Evolutionary conservation across 2,797 vertebrate species (phyloP).

Genomic region (Tragopan temminckii): DNA sequence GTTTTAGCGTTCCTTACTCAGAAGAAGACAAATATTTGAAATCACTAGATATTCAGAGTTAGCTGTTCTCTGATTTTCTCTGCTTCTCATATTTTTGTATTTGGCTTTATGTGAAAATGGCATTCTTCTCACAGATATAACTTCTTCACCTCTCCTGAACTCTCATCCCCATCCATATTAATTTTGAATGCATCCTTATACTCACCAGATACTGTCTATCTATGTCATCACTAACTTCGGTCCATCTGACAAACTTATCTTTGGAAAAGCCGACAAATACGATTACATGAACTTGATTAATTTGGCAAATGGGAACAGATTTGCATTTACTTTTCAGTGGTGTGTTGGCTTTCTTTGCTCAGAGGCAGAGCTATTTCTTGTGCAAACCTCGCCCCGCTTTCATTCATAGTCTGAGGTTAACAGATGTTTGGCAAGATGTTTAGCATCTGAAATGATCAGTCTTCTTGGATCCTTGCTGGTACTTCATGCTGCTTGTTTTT

Average conservation of each 20-base stretch:
- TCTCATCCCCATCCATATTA: not conserved
- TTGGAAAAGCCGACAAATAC: not conserved
- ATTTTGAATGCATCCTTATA: not conserved
- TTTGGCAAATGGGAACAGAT: not conserved
- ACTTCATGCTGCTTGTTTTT: conserved; percentile 6
- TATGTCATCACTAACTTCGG: not conserved
- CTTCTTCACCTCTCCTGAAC: not conserved
- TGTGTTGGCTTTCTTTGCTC: not conserved
- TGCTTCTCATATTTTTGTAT: not conserved
- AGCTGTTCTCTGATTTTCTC: not conserved
- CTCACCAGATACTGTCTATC: not conserved
- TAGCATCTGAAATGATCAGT: conserved; percentile 26
- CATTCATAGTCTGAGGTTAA: not conserved
- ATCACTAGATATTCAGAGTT: not conserved
- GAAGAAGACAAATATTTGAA: not conserved
- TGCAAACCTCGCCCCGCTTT: conserved; percentile 5
- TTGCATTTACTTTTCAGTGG: not conserved
- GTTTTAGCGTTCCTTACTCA: not conserved
- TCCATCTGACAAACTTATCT: not conserved
- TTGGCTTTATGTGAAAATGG: not conserved
- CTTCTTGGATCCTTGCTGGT: conserved; percentile 44
- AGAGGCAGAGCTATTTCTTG: not conserved
- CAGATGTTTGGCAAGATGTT: conserved; percentile 40
- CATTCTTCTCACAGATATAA: not conserved
- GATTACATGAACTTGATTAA: not conserved